Conservation (phyloP, 2,797 vertebrate species). For the Tragopan temminckii region DNA sequence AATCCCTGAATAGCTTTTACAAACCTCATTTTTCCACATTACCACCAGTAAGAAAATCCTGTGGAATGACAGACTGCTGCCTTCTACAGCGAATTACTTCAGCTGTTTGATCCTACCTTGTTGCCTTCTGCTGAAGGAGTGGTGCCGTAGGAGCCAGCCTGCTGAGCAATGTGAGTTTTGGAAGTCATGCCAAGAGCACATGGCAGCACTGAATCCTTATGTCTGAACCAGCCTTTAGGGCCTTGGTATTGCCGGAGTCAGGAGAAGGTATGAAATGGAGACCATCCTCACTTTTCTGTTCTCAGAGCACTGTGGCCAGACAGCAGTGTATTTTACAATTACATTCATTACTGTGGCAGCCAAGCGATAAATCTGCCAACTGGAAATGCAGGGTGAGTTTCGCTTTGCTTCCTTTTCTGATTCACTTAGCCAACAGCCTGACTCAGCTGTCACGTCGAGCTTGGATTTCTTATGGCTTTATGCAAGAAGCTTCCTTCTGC, state of each 20-base stretch:
- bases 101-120: accelerated
- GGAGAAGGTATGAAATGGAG: background rate
- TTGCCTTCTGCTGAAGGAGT: background rate
- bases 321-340: background rate
- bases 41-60: background rate
- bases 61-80: background rate
- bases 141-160: accelerated
- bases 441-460: background rate
- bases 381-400: background rate
- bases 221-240: background rate
- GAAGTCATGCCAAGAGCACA: accelerated
- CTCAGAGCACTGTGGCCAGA: background rate
- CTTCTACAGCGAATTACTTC: background rate
- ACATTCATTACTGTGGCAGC: background rate
- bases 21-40: background rate
- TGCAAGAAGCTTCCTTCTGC: background rate
- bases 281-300: background rate
- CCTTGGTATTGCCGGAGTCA: background rate
- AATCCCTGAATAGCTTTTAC: background rate
- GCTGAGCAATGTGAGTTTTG: accelerated
- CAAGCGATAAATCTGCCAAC: background rate
- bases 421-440: background rate
- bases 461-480: background rate
- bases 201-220: background rate
- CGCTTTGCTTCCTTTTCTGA: background rate